These are phyloP conservation scores for Micoletzkya japonica DNA, from an alignment of 2,888 invertebrate genomes.

Conservation along the genomic window DNA sequence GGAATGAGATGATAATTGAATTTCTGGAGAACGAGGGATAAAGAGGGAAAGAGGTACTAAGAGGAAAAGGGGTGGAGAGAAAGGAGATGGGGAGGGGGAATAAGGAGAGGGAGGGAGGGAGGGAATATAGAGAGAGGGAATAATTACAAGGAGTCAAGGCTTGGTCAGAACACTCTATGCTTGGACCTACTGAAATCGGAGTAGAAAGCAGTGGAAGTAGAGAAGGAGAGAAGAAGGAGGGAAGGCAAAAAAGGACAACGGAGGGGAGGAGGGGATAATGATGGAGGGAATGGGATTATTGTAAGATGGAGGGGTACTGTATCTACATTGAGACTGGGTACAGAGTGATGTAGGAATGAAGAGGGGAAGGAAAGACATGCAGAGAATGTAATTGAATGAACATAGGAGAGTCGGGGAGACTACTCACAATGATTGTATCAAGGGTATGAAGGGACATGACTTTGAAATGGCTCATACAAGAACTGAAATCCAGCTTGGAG, in stretches of 20 bases:
- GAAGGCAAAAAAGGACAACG: neutral
- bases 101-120: neutral
- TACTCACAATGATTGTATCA: neutral
- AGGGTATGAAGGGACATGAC: neutral
- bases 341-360: neutral
- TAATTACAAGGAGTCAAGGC: neutral
- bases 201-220: neutral
- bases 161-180: neutral
- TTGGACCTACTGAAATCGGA: neutral
- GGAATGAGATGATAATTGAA: too few species aligned
- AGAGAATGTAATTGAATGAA: neutral
- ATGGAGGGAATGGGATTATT: neutral
- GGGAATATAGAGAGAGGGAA: neutral
- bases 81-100: conserved; percentile 19
- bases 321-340: too few species aligned
- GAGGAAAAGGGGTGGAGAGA: conserved; percentile 1
- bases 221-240: neutral
- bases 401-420: neutral
- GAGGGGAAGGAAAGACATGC: neutral
- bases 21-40: too few species aligned
- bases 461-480: too few species aligned
- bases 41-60: too few species aligned
- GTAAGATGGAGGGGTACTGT: too few species aligned
- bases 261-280: neutral
- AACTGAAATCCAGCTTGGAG: too few species aligned